phyloP scores from a whole-genome alignment of 2,797 vertebrate genomes.

The Acomys russatus region DNA sequence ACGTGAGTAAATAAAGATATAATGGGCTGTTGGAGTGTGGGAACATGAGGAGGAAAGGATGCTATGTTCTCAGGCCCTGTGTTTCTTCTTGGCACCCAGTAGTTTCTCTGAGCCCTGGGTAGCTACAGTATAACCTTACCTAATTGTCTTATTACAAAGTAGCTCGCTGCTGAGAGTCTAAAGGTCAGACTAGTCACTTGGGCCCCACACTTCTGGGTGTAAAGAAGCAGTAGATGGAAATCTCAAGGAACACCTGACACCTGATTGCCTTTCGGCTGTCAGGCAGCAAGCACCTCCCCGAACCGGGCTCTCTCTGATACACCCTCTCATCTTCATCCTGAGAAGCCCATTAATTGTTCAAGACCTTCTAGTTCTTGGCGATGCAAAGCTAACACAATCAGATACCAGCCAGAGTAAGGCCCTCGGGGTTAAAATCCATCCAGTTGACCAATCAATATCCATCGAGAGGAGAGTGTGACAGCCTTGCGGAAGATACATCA shows the following conservation, averaged over 20 bases:
- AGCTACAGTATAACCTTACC: slow-evolving; percentile 75
- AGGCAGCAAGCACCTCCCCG: slow-evolving; percentile 61
- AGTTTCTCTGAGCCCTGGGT: slow-evolving; percentile 54
- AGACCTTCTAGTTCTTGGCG: slow-evolving; percentile 60
- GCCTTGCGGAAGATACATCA: background rate
- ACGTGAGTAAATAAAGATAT: background rate
- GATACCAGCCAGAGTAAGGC: slow-evolving; percentile 18
- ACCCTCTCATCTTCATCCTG: slow-evolving; percentile 29
- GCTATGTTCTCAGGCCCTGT: background rate
- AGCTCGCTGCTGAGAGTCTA: slow-evolving; percentile 72
- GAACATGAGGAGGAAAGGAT: background rate
- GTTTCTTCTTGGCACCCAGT: background rate
- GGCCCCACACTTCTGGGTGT: slow-evolving; percentile 75
- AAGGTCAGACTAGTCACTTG: slow-evolving; percentile 76
- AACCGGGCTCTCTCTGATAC: background rate
- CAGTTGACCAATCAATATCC: background rate
- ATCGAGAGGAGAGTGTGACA: background rate
- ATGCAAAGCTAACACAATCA: background rate
- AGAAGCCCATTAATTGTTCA: slow-evolving; percentile 73
- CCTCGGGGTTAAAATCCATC: slow-evolving; percentile 17
- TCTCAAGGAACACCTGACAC: slow-evolving; percentile 75
- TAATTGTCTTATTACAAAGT: slow-evolving; percentile 78
- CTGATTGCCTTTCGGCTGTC: slow-evolving; percentile 65
- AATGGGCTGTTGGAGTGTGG: background rate
- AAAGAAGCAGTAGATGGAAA: slow-evolving; percentile 81